Base-by-base conservation (phyloP, 2,888 invertebrate genomes). In the Gandaritis pyraliata region DNA sequence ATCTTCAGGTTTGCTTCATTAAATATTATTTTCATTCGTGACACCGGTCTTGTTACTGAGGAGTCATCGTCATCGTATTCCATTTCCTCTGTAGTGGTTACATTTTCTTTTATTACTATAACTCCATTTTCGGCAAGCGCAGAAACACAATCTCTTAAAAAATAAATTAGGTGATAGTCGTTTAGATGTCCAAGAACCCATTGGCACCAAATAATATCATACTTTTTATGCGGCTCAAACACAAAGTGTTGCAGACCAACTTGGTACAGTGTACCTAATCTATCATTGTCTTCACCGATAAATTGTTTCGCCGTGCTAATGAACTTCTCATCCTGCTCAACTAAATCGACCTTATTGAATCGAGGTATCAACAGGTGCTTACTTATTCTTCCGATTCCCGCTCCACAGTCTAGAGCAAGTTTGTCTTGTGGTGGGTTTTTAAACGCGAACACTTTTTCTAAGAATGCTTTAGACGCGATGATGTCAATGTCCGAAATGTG, bases 191-290 rank as follows among this genome's bases (percentile, higher is more conserved):
- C 96, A 15, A 97, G 86, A 8, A 99, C 98, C 99, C 99, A 99
- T 81, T 99, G 99, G 74, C 96, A 95, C 99, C 99, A 99, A 73
- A 99, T 96, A 10, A 98, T 92, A 83, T 99, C 98, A 84, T 99
- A 99, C 66, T 94, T 94, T 39, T 93, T 90, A 64, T 93, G 92
- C 0, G 98, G 97, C n/a, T 87, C 86, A 81, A 99, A 99, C 23
- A 86, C 85, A 82, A 99, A 99, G 75, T 96, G 91, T 87, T 99
- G 99, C 57, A 99, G 92, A 72, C 96, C 96, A 12, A 93, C 82
- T 65, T 95, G 93, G 85, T 94, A 96, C 72, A 95, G 93, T 64
- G 94, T 88, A 12, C 96, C 96, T 62, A 97, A 85, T 84, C 94
- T 95, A 0, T 77, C 76, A 52, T 89, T 86, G 64, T 93, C 79